Evolutionary conservation across 2,888 invertebrate genomes (phyloP).

Genomic region (Elgonia sp.): DNA sequence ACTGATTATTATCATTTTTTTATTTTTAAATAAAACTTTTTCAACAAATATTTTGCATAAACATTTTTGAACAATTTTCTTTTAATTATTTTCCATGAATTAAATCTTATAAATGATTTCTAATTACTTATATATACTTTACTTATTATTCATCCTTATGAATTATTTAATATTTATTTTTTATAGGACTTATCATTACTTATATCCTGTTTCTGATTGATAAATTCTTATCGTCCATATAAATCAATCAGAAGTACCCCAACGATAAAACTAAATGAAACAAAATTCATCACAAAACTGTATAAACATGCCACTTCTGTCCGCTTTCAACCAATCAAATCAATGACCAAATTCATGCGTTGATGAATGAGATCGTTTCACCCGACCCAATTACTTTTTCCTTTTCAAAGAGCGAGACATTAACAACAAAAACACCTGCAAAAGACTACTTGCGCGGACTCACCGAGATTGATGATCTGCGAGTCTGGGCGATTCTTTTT

Average conservation of each 20-base stretch:
- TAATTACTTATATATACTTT: too few relatives aligned
- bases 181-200: too few relatives aligned
- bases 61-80: too few relatives aligned
- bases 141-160: too few relatives aligned
- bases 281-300: not conserved
- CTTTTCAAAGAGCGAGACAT: not conserved
- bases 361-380: constrained; percentile 5
- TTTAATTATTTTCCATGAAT: not conserved
- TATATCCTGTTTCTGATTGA: too few relatives aligned
- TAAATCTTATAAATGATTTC: not conserved
- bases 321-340: not conserved
- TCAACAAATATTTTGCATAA: not conserved
- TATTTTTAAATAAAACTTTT: not conserved
- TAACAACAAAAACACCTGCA: constrained; percentile 35
- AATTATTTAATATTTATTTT: too few relatives aligned
- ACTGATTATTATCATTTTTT: too few relatives aligned
- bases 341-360: constrained; percentile 8
- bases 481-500: constrained; percentile 83
- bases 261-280: too few relatives aligned
- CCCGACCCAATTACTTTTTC: constrained; percentile 23
- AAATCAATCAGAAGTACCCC: too few relatives aligned
- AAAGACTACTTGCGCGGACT: constrained; percentile 71
- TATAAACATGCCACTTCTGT: not conserved
- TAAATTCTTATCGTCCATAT: too few relatives aligned
- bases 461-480: constrained; percentile 84